Conservation (phyloP, 2,888 invertebrate species). For the Eucera pruinosa region DNA sequence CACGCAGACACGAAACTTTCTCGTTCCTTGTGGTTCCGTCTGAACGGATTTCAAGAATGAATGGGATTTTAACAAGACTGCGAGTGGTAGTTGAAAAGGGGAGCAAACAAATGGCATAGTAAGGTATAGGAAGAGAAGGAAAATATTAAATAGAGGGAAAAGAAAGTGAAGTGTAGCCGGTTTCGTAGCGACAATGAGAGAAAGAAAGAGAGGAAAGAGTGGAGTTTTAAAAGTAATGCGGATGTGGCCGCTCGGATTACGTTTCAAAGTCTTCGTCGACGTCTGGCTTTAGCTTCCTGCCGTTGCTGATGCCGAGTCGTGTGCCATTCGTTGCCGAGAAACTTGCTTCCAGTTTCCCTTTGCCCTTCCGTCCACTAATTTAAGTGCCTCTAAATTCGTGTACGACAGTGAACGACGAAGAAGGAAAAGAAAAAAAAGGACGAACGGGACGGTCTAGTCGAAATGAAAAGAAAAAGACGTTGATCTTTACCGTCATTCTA, state of each 20-base stretch:
- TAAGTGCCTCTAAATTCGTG: constrained; percentile 77
- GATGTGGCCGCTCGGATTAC: constrained; percentile 69
- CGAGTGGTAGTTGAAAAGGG: no score
- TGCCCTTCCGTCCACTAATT: constrained; percentile 64
- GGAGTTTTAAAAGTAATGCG: constrained; percentile 67
- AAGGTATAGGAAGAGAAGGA: background rate
- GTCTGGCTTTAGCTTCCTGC: constrained; percentile 53
- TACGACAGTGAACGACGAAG: constrained; percentile 31
- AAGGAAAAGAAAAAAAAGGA: background rate
- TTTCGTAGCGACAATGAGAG: background rate
- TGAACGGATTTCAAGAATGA: constrained; percentile 51
- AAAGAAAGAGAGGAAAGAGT: background rate
- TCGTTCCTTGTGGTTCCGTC: constrained; percentile 42
- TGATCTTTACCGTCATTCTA: constrained; percentile 15
- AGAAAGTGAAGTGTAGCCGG: constrained; percentile 1
- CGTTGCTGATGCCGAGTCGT: constrained; percentile 26
- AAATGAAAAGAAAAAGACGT: constrained; percentile 37
- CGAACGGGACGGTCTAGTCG: constrained; percentile 2
- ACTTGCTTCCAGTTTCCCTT: constrained; percentile 7
- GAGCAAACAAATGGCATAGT: no score
- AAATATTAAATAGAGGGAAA: constrained; percentile 10
- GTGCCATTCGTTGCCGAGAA: constrained; percentile 33
- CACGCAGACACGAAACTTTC: constrained; percentile 24
- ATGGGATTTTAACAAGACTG: constrained; percentile 43
- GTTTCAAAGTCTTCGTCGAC: constrained; percentile 62